phyloP scores from a whole-genome alignment of 1,140 invertebrate genomes.

The Polyergus mexicanus region DNA sequence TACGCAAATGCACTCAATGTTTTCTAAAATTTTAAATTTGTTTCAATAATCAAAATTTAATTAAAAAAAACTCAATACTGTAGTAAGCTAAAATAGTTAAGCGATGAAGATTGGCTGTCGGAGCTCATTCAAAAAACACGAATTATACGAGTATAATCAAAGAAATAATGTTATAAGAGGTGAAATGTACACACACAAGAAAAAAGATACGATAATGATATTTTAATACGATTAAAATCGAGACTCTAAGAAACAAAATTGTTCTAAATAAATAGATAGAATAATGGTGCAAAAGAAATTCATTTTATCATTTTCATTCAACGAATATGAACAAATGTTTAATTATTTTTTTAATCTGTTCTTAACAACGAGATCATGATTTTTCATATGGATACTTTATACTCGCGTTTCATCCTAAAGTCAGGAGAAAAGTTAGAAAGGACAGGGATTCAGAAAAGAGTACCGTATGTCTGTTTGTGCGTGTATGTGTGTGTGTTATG shows the following conservation, averaged over 20 bases:
- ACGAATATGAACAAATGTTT: neutral
- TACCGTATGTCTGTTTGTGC: conserved; percentile 77
- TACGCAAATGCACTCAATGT: neutral
- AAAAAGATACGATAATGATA: neutral
- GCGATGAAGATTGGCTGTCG: conserved; percentile 11
- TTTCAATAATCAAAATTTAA: conserved; percentile 52
- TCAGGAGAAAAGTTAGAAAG: conserved; percentile 61
- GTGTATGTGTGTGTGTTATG: conserved; percentile 37
- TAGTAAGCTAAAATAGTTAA: conserved; percentile 26
- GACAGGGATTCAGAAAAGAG: conserved; percentile 74
- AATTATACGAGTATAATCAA: conserved; percentile 39
- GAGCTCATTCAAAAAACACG: conserved; percentile 1
- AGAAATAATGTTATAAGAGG: neutral
- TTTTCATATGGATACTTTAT: conserved; percentile 69
- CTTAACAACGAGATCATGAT: conserved; percentile 48
- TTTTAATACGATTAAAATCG: conserved; percentile 34
- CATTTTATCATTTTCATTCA: conserved; percentile 24
- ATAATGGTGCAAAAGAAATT: neutral
- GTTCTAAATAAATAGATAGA: neutral
- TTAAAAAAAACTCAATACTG: conserved; percentile 8
- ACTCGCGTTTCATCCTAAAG: conserved; percentile 79
- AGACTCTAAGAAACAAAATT: conserved; percentile 16
- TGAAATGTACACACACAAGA: neutral
- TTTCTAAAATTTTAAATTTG: conserved; percentile 1
- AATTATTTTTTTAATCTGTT: conserved; percentile 39